phyloP scores from a whole-genome alignment of 1,140 invertebrate genomes.

The Hormaphis cornu region DNA sequence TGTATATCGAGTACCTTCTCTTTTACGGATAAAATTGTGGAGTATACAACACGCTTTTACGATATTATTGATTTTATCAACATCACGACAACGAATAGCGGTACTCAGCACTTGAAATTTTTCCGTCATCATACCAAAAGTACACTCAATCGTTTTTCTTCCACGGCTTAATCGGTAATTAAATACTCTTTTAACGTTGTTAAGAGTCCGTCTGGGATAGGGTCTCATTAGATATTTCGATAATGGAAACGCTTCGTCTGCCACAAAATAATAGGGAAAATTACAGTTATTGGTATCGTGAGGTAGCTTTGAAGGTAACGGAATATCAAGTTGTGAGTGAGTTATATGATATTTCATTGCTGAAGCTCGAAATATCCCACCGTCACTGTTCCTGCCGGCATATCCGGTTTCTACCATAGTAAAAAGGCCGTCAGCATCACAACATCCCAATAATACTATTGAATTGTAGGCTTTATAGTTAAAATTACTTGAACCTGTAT shows the following conservation, averaged over 20 bases:
- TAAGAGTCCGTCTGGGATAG: conserved; percentile 37
- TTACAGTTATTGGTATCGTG: conserved; percentile 23
- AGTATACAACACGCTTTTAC: neutral
- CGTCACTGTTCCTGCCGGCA: conserved; percentile 41
- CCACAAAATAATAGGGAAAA: conserved; percentile 37
- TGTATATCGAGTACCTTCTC: neutral
- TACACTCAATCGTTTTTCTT: conserved; percentile 43
- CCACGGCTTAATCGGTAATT: conserved; percentile 42
- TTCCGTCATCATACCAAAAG: conserved; percentile 41
- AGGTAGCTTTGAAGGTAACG: conserved; percentile 35
- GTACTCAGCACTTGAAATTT: conserved; percentile 30
- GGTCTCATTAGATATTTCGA: conserved; percentile 38
- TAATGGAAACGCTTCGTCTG: conserved; percentile 40
- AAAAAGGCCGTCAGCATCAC: conserved; percentile 41
- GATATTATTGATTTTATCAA: conserved; percentile 32
- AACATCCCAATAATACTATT: conserved; percentile 28
- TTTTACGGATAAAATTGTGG: neutral
- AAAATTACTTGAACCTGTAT: conserved; percentile 44
- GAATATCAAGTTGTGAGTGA: conserved; percentile 23
- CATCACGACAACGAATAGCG: conserved; percentile 20
- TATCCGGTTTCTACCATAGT: conserved; percentile 40
- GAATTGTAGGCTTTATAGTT: conserved; percentile 43
- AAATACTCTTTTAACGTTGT: conserved; percentile 38
- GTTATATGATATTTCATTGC: conserved; percentile 26
- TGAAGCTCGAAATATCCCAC: conserved; percentile 38